These are phyloP conservation scores for Tricholaema leucomelas DNA, from an alignment of 2,113 vertebrate species.

Conservation along the genomic window DNA sequence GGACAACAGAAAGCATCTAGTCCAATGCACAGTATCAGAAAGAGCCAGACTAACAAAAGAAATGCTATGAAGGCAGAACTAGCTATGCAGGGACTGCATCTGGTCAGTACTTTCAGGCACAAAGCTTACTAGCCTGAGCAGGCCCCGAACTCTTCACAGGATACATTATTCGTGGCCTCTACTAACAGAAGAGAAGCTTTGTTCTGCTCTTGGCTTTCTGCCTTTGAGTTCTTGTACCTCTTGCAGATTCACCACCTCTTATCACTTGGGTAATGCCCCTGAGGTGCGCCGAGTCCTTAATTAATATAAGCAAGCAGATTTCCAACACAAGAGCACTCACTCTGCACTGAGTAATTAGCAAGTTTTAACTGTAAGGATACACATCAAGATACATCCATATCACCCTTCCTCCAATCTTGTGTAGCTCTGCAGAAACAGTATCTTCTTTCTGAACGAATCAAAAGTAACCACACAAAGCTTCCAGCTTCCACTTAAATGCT, in stretches of 20 bases:
- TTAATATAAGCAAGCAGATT: neutral
- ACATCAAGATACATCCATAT: neutral
- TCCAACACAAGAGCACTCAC: neutral
- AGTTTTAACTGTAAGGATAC: neutral
- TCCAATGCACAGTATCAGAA: neutral
- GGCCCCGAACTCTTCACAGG: rapidly evolving
- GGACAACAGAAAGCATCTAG: neutral
- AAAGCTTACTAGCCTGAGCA: neutral
- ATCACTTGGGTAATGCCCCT: neutral
- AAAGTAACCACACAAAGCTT: neutral
- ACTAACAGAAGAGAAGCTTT: neutral
- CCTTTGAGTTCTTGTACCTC: neutral
- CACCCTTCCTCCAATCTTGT: neutral
- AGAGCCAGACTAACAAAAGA: neutral
- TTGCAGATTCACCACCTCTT: neutral
- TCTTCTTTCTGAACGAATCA: slow-evolving; percentile 39
- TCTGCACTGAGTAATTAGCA: neutral
- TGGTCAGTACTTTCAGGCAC: neutral
- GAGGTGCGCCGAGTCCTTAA: neutral
- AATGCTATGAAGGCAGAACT: neutral
- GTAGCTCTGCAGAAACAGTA: slow-evolving; percentile 19
- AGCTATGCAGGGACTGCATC: neutral
- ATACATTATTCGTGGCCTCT: neutral
- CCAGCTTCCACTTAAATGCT: slow-evolving; percentile 9
- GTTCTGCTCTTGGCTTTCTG: neutral